Conservation (phyloP, 2,113 vertebrate species). For the Plestiodon gilberti region DNA sequence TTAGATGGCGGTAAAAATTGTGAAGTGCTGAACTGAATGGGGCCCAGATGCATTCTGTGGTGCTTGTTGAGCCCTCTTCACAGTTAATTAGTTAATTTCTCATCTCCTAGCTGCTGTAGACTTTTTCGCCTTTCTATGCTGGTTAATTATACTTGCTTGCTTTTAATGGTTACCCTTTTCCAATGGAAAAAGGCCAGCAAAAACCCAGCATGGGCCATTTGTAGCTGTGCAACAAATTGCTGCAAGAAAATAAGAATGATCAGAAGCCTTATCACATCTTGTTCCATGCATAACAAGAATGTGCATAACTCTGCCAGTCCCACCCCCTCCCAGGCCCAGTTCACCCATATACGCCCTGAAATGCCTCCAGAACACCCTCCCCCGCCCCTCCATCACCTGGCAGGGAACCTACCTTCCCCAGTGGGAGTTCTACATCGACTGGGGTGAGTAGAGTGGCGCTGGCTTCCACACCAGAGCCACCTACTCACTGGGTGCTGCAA, state of each 20-base stretch:
- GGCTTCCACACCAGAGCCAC: too few species aligned
- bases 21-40: background rate
- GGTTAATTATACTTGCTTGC: background rate
- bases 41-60: slow-evolving; percentile 13
- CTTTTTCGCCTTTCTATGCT: background rate
- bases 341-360: too few species aligned
- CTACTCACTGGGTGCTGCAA: too few species aligned
- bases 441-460: too few species aligned
- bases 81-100: slow-evolving; percentile 7
- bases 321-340: too few species aligned
- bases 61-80: background rate
- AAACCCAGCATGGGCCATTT: background rate
- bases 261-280: background rate
- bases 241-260: background rate
- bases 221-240: background rate
- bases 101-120: background rate
- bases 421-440: too few species aligned
- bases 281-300: background rate
- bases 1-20: background rate
- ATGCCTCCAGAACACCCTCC: too few species aligned
- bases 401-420: too few species aligned
- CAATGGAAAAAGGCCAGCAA: background rate
- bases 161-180: background rate
- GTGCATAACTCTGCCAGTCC: too few species aligned
- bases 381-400: too few species aligned